Conservation (phyloP, 2,888 invertebrate species). For the Campoplex capitator region DNA sequence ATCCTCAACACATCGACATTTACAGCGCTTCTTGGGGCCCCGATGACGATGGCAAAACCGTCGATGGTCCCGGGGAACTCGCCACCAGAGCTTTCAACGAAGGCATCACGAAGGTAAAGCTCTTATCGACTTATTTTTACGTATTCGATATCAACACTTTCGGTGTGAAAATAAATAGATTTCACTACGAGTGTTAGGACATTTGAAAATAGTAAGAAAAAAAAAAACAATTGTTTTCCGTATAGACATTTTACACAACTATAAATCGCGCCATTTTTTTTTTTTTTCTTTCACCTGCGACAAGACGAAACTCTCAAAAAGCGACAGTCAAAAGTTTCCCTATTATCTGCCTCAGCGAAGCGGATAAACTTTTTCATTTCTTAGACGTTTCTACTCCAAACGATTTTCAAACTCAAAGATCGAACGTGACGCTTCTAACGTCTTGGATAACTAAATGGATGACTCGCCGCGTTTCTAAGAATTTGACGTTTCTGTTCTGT, state of each 20-base stretch:
- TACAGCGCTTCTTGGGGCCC: conserved; percentile 99
- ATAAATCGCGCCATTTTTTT: background rate
- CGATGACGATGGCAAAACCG: conserved; percentile 99
- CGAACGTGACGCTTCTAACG: background rate
- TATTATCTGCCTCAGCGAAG: background rate
- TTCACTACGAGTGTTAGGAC: too few species aligned
- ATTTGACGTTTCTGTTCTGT: conserved; percentile 48
- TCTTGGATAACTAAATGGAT: conserved; percentile 13
- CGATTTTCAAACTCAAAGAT: conserved; percentile 1
- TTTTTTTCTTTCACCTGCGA: background rate
- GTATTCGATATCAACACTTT: too few species aligned
- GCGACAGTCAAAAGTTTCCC: background rate
- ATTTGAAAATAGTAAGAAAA: background rate
- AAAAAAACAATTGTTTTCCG: background rate
- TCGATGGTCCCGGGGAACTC: conserved; percentile 98
- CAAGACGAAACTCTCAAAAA: background rate
- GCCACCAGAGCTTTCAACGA: conserved; percentile 98
- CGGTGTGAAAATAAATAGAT: too few species aligned
- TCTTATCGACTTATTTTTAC: background rate
- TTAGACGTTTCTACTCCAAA: background rate
- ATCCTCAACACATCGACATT: conserved; percentile 98
- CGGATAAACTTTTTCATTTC: background rate
- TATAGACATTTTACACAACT: background rate
- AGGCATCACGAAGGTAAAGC: conserved; percentile 94
- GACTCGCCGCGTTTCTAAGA: background rate